Percentiles rank a stretch among this genome's conserved stretches.
phyloP scores from a whole-genome alignment of 2,888 invertebrate species.

The Lumbricus terrestris region DNA sequence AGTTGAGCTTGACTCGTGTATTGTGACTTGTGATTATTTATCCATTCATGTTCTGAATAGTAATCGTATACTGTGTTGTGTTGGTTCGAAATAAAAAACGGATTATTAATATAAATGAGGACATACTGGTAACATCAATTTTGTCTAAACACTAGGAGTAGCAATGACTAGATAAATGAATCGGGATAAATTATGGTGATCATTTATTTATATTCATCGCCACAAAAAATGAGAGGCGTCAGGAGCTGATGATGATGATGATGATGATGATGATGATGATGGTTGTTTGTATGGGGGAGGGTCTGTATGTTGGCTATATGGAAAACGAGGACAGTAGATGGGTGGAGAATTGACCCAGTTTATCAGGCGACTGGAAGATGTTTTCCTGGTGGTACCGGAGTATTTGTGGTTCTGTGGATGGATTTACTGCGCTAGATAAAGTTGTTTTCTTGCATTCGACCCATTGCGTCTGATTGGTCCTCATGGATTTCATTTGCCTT shows the following conservation, averaged over 20 bases:
- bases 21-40: too few relatives aligned
- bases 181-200: too few relatives aligned
- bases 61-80: too few relatives aligned
- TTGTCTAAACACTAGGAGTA: too few relatives aligned
- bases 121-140: too few relatives aligned
- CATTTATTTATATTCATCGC: too few relatives aligned
- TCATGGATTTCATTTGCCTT: neutral
- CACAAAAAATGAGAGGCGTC: neutral
- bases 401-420: neutral
- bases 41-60: too few relatives aligned
- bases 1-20: too few relatives aligned
- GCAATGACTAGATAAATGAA: too few relatives aligned
- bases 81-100: too few relatives aligned
- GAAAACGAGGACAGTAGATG: neutral
- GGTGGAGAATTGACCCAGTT: neutral
- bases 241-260: neutral
- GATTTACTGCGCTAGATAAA: neutral
- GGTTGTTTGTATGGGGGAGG: too few relatives aligned
- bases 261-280: neutral
- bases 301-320: neutral
- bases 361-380: neutral
- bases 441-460: neutral
- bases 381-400: neutral
- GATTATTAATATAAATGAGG: too few relatives aligned
- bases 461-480: neutral